A percentile compares a stretch with the other conserved stretches of the same genome.
phyloP scores from a whole-genome alignment of 2,888 invertebrate genomes.

The Vesta saturnalis region DNA sequence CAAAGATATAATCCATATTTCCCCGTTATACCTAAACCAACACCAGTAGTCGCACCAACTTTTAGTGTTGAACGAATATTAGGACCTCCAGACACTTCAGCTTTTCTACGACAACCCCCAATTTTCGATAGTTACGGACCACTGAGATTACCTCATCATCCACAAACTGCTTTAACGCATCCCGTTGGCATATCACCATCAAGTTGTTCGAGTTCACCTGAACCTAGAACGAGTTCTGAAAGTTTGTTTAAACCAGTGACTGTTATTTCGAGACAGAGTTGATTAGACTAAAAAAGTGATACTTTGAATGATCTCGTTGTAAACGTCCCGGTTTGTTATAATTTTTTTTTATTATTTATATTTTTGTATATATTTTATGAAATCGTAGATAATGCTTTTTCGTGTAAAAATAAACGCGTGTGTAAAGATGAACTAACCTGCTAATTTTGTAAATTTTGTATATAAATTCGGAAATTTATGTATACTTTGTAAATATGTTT shows the following conservation, averaged over 20 bases:
- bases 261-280: slow-evolving; percentile 56
- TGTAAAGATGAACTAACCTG: neutral
- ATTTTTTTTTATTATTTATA: neutral
- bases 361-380: slow-evolving; percentile 1
- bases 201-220: slow-evolving; percentile 63
- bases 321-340: slow-evolving; percentile 19
- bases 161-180: slow-evolving; percentile 52
- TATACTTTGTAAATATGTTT: slow-evolving; percentile 22
- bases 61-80: slow-evolving; percentile 59
- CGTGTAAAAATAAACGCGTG: neutral
- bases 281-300: slow-evolving; percentile 31
- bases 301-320: slow-evolving; percentile 23
- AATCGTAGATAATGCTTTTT: neutral
- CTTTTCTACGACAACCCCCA: slow-evolving; percentile 63
- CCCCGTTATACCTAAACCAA: slow-evolving; percentile 63
- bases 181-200: slow-evolving; percentile 58
- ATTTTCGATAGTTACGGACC: slow-evolving; percentile 64
- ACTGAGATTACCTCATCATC: slow-evolving; percentile 56
- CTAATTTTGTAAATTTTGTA: neutral
- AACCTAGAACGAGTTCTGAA: slow-evolving; percentile 54
- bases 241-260: slow-evolving; percentile 59
- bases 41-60: slow-evolving; percentile 65
- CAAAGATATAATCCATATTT: slow-evolving; percentile 71
- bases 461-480: slow-evolving; percentile 2
- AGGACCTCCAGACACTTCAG: slow-evolving; percentile 52